phyloP scores from a whole-genome alignment of 2,797 vertebrate species.

The Myotis daubentonii region DNA sequence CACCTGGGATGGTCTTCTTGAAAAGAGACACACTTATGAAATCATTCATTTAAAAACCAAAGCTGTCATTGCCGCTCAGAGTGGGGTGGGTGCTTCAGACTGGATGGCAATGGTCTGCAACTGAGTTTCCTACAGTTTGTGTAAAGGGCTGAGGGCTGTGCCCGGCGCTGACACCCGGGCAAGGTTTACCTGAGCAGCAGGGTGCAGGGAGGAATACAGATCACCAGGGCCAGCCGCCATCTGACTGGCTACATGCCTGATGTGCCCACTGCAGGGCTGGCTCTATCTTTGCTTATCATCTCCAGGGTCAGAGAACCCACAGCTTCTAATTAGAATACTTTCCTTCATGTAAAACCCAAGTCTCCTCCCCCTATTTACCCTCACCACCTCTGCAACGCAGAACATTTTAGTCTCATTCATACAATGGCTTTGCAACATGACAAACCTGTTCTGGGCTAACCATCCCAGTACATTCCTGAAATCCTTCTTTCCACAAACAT shows the following conservation, averaged over 20 bases:
- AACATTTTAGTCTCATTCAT: neutral
- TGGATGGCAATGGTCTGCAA: neutral
- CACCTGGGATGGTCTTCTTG: neutral
- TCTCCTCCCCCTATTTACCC: neutral
- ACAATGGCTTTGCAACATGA: neutral
- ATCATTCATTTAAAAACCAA: neutral
- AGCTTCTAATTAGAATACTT: neutral
- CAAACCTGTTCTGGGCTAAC: neutral
- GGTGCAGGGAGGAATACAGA: too few species aligned
- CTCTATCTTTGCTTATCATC: rapidly evolving
- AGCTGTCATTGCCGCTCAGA: neutral
- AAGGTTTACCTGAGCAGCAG: rapidly evolving
- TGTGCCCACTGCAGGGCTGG: neutral
- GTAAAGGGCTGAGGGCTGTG: neutral
- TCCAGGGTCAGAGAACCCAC: neutral
- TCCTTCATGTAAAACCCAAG: neutral
- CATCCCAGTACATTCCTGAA: neutral
- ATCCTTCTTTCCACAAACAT: neutral
- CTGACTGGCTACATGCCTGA: neutral
- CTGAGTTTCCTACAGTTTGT: neutral
- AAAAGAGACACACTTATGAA: neutral
- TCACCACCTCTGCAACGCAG: neutral
- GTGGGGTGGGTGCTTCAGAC: neutral
- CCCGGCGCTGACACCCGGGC: rapidly evolving
- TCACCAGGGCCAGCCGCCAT: rapidly evolving